Base-by-base conservation (phyloP, 2,888 invertebrate species). In the Cryptophagus acutangulus region DNA sequence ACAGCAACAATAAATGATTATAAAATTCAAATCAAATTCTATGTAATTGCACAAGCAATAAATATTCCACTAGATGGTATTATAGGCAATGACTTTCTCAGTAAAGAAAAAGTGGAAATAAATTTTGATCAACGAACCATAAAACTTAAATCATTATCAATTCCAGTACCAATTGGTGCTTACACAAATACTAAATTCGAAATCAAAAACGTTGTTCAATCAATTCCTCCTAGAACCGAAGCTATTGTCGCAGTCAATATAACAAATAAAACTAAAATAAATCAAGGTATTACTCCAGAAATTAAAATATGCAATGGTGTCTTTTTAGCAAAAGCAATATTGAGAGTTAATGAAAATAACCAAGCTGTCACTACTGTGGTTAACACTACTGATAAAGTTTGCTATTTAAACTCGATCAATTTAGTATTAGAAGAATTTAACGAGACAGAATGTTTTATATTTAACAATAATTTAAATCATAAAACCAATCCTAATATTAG, bases 71-170 rank as follows among this genome's bases (percentile, higher is more conserved):
- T 46, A 18, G 49, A 48, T 30, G 46, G 49, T 14, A 12, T 52
- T 2, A 9, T 52, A 30, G 52, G 45, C n/a, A 33, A 42, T 8
- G 50, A 52, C 18, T 41, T 42, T 29, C 18, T 52, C 5, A 20
- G 18, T 18, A 24, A 16, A 9, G 2, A 36, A 15, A 36, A 34
- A 10, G 42, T 41, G 10, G 2, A 16, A 10, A 37, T 52, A 9
- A 30, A 49, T 33, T 46, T 17, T 15, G 18, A 17, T 9, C 10
- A 18, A 33, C 34, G 26, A 25, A 38, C 8, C 36, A 5, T 39
- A 3, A 37, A 16, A 36, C 8, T 17, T 3, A 5, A 24, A 8
- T 6, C 17, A 3, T 20, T 12, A 6, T 9, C 24, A 20, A n/a
- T n/a, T n/a, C n/a, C n/a, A n/a, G n/a, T n/a, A n/a, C n/a, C n/a